Conservation (phyloP, 2,888 invertebrate species). For the Athrips mouffetella region DNA sequence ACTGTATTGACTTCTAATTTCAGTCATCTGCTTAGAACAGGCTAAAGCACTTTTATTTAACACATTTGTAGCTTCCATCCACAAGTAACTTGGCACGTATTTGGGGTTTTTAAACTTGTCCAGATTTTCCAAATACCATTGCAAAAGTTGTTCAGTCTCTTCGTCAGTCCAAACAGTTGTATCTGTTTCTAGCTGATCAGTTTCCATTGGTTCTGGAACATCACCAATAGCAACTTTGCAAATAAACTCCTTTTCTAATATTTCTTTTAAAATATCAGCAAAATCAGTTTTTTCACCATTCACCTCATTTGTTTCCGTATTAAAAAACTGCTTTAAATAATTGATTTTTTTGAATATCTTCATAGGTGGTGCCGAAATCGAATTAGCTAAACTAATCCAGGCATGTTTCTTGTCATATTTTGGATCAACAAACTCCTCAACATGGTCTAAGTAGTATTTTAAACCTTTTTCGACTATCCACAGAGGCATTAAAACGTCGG, state of each 20-base stretch:
- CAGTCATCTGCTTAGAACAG: conserved; percentile 67
- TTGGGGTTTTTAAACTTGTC: conserved; percentile 70
- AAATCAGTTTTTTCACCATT: conserved; percentile 34
- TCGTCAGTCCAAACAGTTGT: conserved; percentile 46
- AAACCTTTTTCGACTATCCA: conserved; percentile 51
- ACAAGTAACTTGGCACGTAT: conserved; percentile 57
- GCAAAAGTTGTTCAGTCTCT: conserved; percentile 51
- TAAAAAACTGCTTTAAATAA: conserved; percentile 54
- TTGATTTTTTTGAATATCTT: conserved; percentile 62
- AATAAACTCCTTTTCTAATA: conserved; percentile 43
- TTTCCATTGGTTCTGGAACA: conserved; percentile 30
- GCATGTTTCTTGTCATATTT: conserved; percentile 60
- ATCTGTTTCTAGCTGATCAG: conserved; percentile 36
- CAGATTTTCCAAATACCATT: conserved; percentile 64
- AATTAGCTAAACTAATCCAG: conserved; percentile 57
- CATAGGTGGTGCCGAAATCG: conserved; percentile 44
- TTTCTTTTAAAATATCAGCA: conserved; percentile 42
- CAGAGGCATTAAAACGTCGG: conserved; percentile 45
- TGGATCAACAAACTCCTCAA: conserved; percentile 61
- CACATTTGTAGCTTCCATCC: conserved; percentile 58
- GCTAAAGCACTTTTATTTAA: conserved; percentile 55
- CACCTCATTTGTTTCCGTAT: conserved; percentile 36
- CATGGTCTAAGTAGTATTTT: conserved; percentile 54
- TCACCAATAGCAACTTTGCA: conserved; percentile 41
- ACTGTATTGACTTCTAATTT: conserved; percentile 59